Conservation (phyloP, 2,888 invertebrate species). For the Argynnis bischoffii region DNA sequence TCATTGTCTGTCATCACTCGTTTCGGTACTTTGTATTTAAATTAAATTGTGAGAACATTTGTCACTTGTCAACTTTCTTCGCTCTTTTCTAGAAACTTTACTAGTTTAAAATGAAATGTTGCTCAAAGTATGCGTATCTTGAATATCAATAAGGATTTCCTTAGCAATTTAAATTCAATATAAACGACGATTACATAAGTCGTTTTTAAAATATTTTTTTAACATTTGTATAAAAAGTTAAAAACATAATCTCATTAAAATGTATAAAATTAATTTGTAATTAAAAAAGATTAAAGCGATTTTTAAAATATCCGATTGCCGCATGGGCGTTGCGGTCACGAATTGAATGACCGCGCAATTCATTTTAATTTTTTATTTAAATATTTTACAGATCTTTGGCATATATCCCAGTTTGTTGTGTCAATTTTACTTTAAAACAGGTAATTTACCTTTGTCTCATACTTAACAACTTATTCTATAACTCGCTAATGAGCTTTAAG, state of each 20-base stretch:
- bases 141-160: constrained; percentile 37
- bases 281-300: constrained; percentile 20
- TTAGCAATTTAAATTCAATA: constrained; percentile 38
- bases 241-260: constrained; percentile 4
- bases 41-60: constrained; percentile 31
- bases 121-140: constrained; percentile 27
- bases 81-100: constrained; percentile 29
- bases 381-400: constrained; percentile 17
- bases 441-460: not conserved
- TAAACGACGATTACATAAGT: constrained; percentile 26
- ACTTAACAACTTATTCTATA: not conserved
- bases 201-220: constrained; percentile 12
- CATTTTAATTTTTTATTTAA: constrained; percentile 25
- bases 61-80: constrained; percentile 36
- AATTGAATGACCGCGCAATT: constrained; percentile 27
- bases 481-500: no score
- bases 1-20: constrained; percentile 26
- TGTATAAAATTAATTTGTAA: constrained; percentile 18
- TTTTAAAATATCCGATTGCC: constrained; percentile 23
- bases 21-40: constrained; percentile 30
- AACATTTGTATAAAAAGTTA: not conserved
- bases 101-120: constrained; percentile 27
- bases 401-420: constrained; percentile 13
- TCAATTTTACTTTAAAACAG: constrained; percentile 6
- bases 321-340: constrained; percentile 21